These are phyloP conservation scores for Anthonomus grandis DNA, from an alignment of 1,140 invertebrate genomes.

Conservation along the genomic window DNA sequence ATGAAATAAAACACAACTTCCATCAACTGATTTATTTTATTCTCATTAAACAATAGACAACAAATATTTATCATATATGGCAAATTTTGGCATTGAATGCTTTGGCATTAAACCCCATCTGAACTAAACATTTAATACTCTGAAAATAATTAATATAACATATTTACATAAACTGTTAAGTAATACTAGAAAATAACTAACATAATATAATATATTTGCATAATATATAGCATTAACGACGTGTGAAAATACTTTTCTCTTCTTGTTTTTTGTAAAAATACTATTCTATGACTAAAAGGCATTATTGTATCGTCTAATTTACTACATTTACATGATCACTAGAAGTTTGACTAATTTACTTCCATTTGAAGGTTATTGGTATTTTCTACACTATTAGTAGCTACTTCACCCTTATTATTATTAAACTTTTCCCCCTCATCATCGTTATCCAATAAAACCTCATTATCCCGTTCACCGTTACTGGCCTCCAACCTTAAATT, in stretches of 20 bases:
- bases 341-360: constrained; percentile 45
- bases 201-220: constrained; percentile 37
- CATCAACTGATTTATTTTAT: constrained; percentile 33
- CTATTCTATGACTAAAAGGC: constrained; percentile 41
- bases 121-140: constrained; percentile 36
- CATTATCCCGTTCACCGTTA: constrained; percentile 39
- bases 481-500: constrained; percentile 49
- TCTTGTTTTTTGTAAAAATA: constrained; percentile 49
- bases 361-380: constrained; percentile 23
- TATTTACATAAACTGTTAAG: constrained; percentile 29
- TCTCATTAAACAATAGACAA: constrained; percentile 46
- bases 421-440: constrained; percentile 36
- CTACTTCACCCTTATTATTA: constrained; percentile 48
- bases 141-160: constrained; percentile 31
- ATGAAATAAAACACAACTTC: too few relatives aligned
- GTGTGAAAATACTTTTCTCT: constrained; percentile 48
- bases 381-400: constrained; percentile 22
- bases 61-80: constrained; percentile 49
- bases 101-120: constrained; percentile 47
- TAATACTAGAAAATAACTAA: too few relatives aligned
- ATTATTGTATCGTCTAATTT: constrained; percentile 20
- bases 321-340: constrained; percentile 41
- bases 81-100: constrained; percentile 51
- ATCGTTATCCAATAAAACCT: constrained; percentile 48
- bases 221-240: constrained; percentile 30